phyloP scores from a whole-genome alignment of 2,888 invertebrate genomes.

The Helleia helle region DNA sequence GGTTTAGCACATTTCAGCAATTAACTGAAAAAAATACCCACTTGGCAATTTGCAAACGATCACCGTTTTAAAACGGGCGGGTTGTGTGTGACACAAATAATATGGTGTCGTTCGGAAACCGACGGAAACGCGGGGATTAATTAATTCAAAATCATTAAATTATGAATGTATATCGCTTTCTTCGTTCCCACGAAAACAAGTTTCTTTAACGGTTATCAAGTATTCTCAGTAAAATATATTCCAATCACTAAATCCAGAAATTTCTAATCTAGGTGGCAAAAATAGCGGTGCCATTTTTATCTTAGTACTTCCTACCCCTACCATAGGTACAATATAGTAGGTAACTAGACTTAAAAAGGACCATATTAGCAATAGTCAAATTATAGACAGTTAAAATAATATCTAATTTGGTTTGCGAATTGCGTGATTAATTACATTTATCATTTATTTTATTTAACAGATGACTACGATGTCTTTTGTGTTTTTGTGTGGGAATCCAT shows the following conservation, averaged over 20 bases:
- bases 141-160: constrained; percentile 3
- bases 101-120: constrained; percentile 1
- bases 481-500: constrained; percentile 1
- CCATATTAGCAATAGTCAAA: too few relatives aligned
- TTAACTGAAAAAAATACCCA: too few relatives aligned
- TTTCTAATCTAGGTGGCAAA: too few relatives aligned
- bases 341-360: too few relatives aligned
- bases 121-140: constrained; percentile 5
- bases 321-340: too few relatives aligned
- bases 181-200: constrained; percentile 5
- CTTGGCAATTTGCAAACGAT: too few relatives aligned
- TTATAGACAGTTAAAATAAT: background rate
- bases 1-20: too few relatives aligned
- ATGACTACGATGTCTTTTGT: constrained; percentile 1
- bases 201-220: constrained; percentile 1
- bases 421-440: constrained; percentile 5
- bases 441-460: background rate
- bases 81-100: background rate
- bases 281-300: too few relatives aligned
- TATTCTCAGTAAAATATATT: too few relatives aligned
- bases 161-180: constrained; percentile 1
- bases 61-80: too few relatives aligned
- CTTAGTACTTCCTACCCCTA: too few relatives aligned
- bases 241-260: too few relatives aligned
- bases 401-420: background rate